Evolutionary conservation across 2,113 vertebrate genomes (phyloP).

Genomic region (Apodemus sylvaticus): DNA sequence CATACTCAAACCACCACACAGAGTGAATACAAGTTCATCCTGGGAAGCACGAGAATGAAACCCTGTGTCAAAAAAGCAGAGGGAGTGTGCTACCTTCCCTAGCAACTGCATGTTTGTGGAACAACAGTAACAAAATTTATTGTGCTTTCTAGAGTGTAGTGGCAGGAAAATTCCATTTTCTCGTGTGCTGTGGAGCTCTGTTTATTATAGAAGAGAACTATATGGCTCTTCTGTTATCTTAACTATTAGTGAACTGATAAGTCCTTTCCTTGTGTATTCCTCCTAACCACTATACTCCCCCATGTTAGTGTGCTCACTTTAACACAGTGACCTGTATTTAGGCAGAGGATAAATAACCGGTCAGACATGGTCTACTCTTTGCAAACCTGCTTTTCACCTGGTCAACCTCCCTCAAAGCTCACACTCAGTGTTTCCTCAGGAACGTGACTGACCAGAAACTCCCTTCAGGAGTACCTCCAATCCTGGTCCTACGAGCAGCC

Average conservation of each 20-base stretch:
- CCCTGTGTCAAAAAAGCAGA: neutral
- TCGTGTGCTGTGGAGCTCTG: neutral
- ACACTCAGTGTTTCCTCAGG: conserved; percentile 6
- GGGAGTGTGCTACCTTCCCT: neutral
- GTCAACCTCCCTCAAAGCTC: neutral
- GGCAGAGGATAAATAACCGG: neutral
- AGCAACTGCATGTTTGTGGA: too few species aligned
- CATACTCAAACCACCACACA: too few species aligned
- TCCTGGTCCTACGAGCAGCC: neutral
- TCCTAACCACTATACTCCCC: neutral
- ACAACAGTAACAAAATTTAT: neutral
- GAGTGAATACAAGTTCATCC: too few species aligned
- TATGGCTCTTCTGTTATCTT: neutral
- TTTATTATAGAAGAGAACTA: neutral
- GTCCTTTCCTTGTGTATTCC: neutral
- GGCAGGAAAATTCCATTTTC: neutral
- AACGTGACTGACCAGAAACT: conserved; percentile 31
- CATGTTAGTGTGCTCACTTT: neutral
- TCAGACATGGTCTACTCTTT: neutral
- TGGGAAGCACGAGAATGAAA: too few species aligned
- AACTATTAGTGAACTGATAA: neutral
- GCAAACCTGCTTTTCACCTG: too few species aligned
- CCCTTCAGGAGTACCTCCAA: neutral
- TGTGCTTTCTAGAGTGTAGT: neutral
- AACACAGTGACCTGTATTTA: neutral